Conservation (phyloP, 1,140 invertebrate genomes). For the Theocolax elegans region DNA sequence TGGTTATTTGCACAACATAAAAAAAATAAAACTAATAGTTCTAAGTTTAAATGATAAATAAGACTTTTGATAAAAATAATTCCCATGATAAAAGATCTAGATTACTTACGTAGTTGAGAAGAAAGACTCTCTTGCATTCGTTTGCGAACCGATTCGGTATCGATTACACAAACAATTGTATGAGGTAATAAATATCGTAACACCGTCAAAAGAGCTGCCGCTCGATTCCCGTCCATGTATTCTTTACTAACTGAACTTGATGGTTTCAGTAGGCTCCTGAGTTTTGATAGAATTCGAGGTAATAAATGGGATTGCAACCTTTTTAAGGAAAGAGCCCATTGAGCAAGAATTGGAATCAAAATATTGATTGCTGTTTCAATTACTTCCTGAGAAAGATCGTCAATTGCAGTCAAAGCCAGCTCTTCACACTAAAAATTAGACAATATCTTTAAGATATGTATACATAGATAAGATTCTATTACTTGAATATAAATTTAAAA, state of each 20-base stretch:
- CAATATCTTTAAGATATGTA: too few relatives aligned
- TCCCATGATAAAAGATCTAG: background rate
- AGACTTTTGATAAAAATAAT: background rate
- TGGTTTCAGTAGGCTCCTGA: constrained; percentile 56
- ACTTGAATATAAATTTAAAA: too few relatives aligned
- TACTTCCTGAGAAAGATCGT: constrained; percentile 69
- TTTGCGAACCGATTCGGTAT: constrained; percentile 60
- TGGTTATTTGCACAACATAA: too few relatives aligned
- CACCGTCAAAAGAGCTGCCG: constrained; percentile 57
- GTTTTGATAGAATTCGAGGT: constrained; percentile 56
- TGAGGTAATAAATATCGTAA: constrained; percentile 68
- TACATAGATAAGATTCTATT: too few relatives aligned
- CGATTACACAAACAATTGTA: constrained; percentile 65
- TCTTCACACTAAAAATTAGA: constrained; percentile 72
- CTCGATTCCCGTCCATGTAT: constrained; percentile 54
- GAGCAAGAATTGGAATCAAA: constrained; percentile 71
- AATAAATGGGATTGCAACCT: constrained; percentile 67
- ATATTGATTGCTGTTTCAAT: constrained; percentile 63
- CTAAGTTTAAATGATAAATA: too few relatives aligned
- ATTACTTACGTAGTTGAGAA: constrained; percentile 64
- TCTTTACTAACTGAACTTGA: constrained; percentile 56
- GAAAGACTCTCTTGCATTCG: constrained; percentile 58
- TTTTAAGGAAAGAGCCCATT: constrained; percentile 73
- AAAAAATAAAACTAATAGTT: too few relatives aligned
- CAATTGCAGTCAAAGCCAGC: constrained; percentile 68